These are phyloP conservation scores for Tenrec ecaudatus DNA, from an alignment of 2,113 vertebrate genomes.

Conservation along the genomic window DNA sequence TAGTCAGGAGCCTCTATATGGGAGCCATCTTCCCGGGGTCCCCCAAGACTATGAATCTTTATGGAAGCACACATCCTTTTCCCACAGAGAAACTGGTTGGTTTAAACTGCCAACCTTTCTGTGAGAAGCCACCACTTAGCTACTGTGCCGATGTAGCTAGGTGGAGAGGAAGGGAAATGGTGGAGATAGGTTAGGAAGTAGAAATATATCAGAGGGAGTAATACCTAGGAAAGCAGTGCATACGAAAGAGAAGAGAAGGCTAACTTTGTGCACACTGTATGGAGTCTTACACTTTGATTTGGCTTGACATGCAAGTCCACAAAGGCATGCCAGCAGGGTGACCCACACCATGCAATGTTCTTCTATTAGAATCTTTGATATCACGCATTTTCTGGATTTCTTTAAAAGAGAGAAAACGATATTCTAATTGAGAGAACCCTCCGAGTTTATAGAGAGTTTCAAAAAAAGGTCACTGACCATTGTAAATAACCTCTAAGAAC, in stretches of 20 bases:
- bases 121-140: neutral
- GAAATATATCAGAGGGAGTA: neutral
- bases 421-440: neutral
- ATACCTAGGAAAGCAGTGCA: neutral
- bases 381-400: neutral
- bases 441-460: neutral
- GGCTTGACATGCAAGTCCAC: neutral
- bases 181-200: neutral
- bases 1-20: no score
- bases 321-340: neutral
- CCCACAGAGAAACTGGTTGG: neutral
- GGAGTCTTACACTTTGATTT: neutral
- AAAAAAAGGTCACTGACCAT: neutral
- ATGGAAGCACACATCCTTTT: no score
- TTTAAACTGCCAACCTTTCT: neutral
- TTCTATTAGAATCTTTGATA: neutral
- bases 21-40: no score
- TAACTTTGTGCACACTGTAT: fast-evolving
- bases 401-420: neutral
- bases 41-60: no score
- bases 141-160: neutral
- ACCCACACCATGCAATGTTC: neutral
- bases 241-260: neutral
- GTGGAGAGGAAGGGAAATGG: neutral
- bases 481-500: neutral